phyloP scores from a whole-genome alignment of 2,797 vertebrate genomes.

The Valencia hispanica region DNA sequence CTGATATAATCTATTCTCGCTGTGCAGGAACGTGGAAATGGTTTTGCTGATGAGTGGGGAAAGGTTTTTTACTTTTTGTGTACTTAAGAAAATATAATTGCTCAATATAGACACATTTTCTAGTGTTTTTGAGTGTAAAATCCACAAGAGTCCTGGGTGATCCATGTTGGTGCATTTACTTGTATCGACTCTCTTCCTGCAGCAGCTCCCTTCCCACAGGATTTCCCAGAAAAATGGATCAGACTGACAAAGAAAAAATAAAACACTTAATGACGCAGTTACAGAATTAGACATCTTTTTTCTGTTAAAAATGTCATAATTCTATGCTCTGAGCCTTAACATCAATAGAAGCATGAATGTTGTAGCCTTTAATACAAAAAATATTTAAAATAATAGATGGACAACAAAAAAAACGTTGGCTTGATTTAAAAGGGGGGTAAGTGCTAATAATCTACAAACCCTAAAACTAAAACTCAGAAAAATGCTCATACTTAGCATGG shows the following conservation, averaged over 20 bases:
- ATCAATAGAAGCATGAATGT: neutral
- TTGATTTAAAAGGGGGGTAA: too few species aligned
- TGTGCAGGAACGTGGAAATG: too few species aligned
- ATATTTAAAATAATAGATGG: neutral
- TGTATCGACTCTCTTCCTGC: neutral
- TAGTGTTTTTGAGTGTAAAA: neutral
- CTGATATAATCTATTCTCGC: neutral
- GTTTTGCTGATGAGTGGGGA: too few species aligned
- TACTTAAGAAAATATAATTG: neutral
- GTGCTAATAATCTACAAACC: neutral
- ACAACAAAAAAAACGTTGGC: neutral
- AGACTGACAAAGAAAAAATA: neutral
- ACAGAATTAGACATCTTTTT: neutral
- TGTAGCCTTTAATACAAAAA: neutral
- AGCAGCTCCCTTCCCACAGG: neutral
- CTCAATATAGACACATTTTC: neutral
- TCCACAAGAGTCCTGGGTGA: neutral
- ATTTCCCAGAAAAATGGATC: neutral
- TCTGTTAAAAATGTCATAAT: neutral
- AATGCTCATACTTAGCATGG: too few species aligned
- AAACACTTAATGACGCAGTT: neutral
- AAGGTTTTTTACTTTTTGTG: neutral
- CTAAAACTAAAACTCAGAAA: neutral
- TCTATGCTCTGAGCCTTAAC: neutral
- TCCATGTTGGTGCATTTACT: neutral